Evolutionary conservation across 1,140 invertebrate species (phyloP).

Genomic region (Atta colombica): DNA sequence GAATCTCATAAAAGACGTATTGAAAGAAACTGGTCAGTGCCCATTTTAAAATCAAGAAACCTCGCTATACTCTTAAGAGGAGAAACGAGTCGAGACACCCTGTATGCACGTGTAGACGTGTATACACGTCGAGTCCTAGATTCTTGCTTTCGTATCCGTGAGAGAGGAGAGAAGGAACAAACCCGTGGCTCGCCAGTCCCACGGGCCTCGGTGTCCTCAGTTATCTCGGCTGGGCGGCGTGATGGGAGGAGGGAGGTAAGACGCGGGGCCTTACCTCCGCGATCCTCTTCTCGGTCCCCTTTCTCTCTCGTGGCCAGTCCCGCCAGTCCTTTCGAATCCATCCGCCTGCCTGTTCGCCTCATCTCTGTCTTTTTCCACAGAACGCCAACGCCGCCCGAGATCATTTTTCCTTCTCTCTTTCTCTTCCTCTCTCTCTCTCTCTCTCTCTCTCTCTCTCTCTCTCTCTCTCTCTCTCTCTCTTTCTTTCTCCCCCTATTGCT

Average conservation of each 20-base stretch:
- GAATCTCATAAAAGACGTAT: background rate
- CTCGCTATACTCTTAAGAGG: background rate
- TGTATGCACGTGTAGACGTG: slow-evolving; percentile 37
- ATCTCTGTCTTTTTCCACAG: slow-evolving; percentile 54
- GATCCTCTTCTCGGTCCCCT: slow-evolving; percentile 71
- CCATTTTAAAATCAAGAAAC: background rate
- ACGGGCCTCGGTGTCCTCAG: slow-evolving; percentile 80
- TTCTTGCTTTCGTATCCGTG: slow-evolving; percentile 81
- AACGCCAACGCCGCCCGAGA: slow-evolving; percentile 55
- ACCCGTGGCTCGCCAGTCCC: slow-evolving; percentile 78
- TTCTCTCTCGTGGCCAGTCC: slow-evolving; percentile 72
- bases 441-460: background rate
- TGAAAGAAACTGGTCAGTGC: background rate
- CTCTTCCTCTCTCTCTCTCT: background rate
- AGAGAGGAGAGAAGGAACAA: slow-evolving; percentile 75
- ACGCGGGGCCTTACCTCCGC: slow-evolving; percentile 65
- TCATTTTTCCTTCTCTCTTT: background rate
- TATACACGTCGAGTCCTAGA: slow-evolving; percentile 80
- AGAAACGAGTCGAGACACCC: slow-evolving; percentile 30
- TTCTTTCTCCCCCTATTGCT: background rate
- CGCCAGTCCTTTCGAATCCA: slow-evolving; percentile 77
- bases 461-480: slow-evolving; percentile 26
- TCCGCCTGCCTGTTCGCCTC: slow-evolving; percentile 64
- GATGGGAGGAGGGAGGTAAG: slow-evolving; percentile 59
- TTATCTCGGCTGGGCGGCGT: slow-evolving; percentile 68